Base-by-base conservation (phyloP, 2,888 invertebrate species). In the Acrocyrtus sp. region DNA sequence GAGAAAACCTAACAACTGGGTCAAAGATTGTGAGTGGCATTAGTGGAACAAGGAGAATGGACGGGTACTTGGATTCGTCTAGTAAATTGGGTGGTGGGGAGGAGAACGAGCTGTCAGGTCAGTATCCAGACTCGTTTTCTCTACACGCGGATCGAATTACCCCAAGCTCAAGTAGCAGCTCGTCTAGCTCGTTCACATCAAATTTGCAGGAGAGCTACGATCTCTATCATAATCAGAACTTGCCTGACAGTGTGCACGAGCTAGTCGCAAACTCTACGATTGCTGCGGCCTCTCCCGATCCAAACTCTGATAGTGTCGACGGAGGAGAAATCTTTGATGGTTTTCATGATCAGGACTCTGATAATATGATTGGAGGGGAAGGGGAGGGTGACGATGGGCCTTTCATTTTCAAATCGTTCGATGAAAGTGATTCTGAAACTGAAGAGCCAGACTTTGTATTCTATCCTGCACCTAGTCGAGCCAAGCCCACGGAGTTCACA, bases 151-250 rank as follows among this genome's bases (percentile, higher is more conserved):
- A 75, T 54, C 45, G 60, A 21, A 34, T 75, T 10, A 72, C 77
- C 12, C 75, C 77, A 6, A 74, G 74, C 60, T 68, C 73, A 26
- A 75, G 74, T 24, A 66, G 69, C 53, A 61, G 62, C 4, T 74
- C 77, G 1, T 63, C 70, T n/a, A 67, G 67, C 45, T 75, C 75
- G 0, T 78, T 74, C 57, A 63, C 72, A 12, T 72, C 75, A 4
- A 75, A 77, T 50, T 48, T 78, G 39, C 74, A 77, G 62, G 78
- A 77, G 41, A 75, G 74, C 0, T 78, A 77, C 27, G 78, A 78
- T 21, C 53, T 78, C 12, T 76, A 69, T 70, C 78, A 73, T 24
- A 66, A 76, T 19, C 72, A 72, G 17, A 72, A 60, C 6, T 48
- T 72, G 48, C 61, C 72, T 39, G 72, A 72, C 15, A 47, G 58